Evolutionary conservation across 2,113 vertebrate species (phyloP), one percentile per base, ranked within the genome.

Genomic region (Gobius niger): DNA sequence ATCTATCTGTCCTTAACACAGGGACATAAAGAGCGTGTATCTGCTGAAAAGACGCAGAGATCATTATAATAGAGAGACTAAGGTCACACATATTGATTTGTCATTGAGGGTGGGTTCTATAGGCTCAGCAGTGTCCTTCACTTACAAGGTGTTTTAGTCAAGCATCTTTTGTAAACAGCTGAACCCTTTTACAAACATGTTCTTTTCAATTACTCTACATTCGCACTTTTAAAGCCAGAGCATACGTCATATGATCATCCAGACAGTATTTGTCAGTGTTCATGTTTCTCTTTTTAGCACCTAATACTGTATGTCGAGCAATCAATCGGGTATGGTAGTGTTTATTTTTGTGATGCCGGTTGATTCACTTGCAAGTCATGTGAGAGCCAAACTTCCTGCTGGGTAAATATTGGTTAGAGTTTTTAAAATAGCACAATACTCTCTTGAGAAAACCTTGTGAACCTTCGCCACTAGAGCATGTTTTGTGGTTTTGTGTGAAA

Each of bases 61-160:
- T 7, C 50, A 9, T n/a, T 53, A 9, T 53, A 53, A 53, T n/a
- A n/a, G n/a, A 53, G 18, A 19, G 63, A 62, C 81, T 86, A 50
- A 52, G 49, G 54, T 63, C 63, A 47, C 19, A 68, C 24, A 24
- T 76, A 83, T 81, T 81, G 74, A 80, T 80, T 78, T 64, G 57
- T 73, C 59, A 72, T 64, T 53, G 72, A 76, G 16, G 49, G 47
- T 14, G 66, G 78, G 68, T 72, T 68, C 69, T 75, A 7, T 66
- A 71, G 63, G 47, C 68, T 73, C 73, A 73, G 67, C 73, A 69
- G 46, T 68, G 75, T 67, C 71, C 77, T 77, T 24, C 16, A 54
- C 65, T 76, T 75, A 68, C 44, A 59, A 16, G 52, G 6, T 46
- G 16, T 71, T 61, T 42, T 41, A 40, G 18, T 40, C 47, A 41